Conservation (phyloP, 2,797 vertebrate genomes). For the Neopelma chrysocephalum region DNA sequence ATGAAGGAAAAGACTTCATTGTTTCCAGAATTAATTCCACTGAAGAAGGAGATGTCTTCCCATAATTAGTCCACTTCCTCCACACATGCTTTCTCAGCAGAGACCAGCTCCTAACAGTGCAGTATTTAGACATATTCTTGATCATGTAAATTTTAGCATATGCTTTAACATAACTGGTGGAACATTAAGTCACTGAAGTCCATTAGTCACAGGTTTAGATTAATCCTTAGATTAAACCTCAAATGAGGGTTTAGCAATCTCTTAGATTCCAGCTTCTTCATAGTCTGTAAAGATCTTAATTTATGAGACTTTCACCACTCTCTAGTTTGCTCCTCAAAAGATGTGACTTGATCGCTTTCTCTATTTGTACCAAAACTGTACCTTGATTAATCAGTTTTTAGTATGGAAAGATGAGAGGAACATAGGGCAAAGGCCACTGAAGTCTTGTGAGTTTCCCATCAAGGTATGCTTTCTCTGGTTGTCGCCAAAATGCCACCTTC, state of each 20-base stretch:
- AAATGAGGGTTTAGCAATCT: background rate
- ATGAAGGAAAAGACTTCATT: background rate
- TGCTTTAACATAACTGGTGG: background rate
- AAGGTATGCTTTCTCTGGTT: background rate
- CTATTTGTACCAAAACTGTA: background rate
- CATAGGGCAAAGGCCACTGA: background rate
- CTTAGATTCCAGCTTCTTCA: background rate
- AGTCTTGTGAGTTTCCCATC: background rate
- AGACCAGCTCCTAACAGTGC: background rate
- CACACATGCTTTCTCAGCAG: background rate
- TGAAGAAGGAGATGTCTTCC: background rate
- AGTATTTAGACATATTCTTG: background rate
- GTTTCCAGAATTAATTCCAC: background rate
- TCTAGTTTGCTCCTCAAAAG: background rate
- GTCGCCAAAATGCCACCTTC: background rate
- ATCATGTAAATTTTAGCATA: background rate
- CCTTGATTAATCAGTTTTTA: background rate
- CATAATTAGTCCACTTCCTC: background rate
- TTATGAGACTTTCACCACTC: background rate
- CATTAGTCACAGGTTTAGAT: conserved; percentile 15
- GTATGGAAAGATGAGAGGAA: background rate
- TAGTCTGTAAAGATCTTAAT: background rate
- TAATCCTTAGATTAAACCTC: background rate
- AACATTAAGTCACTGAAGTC: background rate
- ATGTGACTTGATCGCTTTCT: background rate